These are phyloP conservation scores for Seira sanloemensis DNA, from an alignment of 2,888 invertebrate species.

Conservation along the genomic window DNA sequence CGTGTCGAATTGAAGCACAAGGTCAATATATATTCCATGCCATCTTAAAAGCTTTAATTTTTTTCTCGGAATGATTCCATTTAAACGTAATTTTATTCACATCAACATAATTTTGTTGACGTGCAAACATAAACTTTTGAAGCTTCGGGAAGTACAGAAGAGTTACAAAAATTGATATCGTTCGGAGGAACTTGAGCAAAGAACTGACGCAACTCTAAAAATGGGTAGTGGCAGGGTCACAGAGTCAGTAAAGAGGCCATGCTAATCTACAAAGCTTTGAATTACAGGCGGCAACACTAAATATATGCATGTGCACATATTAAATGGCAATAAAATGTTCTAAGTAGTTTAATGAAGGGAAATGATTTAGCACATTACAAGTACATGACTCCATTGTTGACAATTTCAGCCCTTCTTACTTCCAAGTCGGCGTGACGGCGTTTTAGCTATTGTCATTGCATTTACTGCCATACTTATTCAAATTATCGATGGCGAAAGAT, in stretches of 20 bases:
- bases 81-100: conserved; percentile 8
- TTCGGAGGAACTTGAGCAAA: background rate
- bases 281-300: background rate
- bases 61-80: conserved; percentile 7
- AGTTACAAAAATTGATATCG: too few relatives aligned
- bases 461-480: conserved; percentile 51
- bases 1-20: conserved; percentile 43
- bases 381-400: background rate
- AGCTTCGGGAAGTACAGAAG: too few relatives aligned
- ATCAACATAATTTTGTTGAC: background rate
- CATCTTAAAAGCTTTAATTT: background rate
- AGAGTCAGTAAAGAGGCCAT: background rate
- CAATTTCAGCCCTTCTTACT: conserved; percentile 8
- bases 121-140: background rate
- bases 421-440: conserved; percentile 41
- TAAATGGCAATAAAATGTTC: background rate
- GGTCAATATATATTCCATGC: conserved; percentile 44
- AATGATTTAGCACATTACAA: background rate
- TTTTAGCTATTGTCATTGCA: conserved; percentile 44
- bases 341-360: background rate
- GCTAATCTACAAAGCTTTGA: background rate
- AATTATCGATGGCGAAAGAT: conserved; percentile 63
- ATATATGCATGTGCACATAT: background rate
- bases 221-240: too few relatives aligned
- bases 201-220: background rate